Evolutionary conservation across 1,140 invertebrate genomes (phyloP), one percentile per base, ranked within the genome.

Genomic region (Andrena cerasifolii): DNA sequence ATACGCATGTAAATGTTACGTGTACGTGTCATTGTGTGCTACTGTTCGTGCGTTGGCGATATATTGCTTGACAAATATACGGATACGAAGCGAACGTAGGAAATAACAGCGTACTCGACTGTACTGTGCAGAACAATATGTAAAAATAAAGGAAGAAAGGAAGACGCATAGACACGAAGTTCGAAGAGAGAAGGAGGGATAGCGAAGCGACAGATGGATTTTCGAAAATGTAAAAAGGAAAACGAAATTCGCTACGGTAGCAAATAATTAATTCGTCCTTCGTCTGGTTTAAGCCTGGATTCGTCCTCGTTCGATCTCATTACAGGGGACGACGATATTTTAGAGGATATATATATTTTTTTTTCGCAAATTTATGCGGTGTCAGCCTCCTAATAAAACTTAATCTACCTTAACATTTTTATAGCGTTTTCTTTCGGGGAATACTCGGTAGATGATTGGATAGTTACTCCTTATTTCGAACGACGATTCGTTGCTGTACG

Each of bases 121-220:
- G 21, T 43, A 61, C 66, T 70, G 65, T 71, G 75, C 73, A 59
- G 58, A 70, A 70, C 26, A 47, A 43, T 14, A 49, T 66, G 53
- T 31, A 68, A 47, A 58, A 51, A 40, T 3, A 40, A 61, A 56
- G 53, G 36, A 63, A 67, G 24, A 3, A 40, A 61, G 31, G 53
- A 43, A 63, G 61, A 66, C 62, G 53, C 49, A 82, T 28, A 78
- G 36, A 66, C 67, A 76, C 28, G 56, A 18, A 80, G 73, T 56
- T 83, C 33, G 75, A 85, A 76, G 79, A 80, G 63, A 80, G 65
- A 47, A 72, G 63, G 79, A 82, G 67, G 72, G 77, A 78, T 67
- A 83, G 80, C 74, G 61, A 85, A 88, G 84, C 80, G 80, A 62
- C 74, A 86, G 77, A 67, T 62, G 73, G 73, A 62, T 14, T 49